Base-by-base conservation (phyloP, 1,140 invertebrate genomes). In the Portunus trituberculatus region DNA sequence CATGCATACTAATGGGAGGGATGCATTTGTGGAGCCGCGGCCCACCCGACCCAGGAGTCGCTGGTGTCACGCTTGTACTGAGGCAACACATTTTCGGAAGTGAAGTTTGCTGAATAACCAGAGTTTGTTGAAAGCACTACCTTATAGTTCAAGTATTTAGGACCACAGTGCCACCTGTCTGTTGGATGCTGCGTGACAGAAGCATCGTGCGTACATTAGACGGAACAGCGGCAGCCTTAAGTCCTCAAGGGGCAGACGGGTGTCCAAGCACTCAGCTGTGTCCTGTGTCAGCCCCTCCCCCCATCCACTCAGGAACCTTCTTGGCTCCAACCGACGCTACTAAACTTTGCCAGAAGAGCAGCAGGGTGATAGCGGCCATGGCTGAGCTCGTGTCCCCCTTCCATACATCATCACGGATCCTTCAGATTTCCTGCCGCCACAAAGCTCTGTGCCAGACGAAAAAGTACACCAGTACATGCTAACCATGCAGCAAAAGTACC, bases 1-100 rank as follows among this genome's bases (percentile, higher is more conserved):
- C 92, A 93, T 93, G 92, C 92, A 93, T 93, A 93, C 92, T 87
- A 87, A 93, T 31, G 45, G 86, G 92, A 20, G 32, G 84, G 92
- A 86, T 93, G 92, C 92, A 93, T 86, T 87, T 87, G 29, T 93
- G 83, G 67, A 20, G 6, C 67, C 67, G 1, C n/a, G 20, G 20
- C 25, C 67, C 67, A 76, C 20, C 67, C 67, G 67, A 8, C 20
- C 67, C 67, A 12, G 0, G 67, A 76, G n/a, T n/a, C 67, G 67
- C 67, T 25, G 67, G n/a, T 76, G 67, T 76, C 67, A 76, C 25
- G 25, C 67, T 20, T 76, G 25, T n/a, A n/a, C 6, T 76, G 0
- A 25, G 20, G 25, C 1, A n/a, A n/a, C 67, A n/a, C 12, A 59
- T 12, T 76, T 76, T 76, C n/a, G 7, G 20, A 7, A 25, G 12